Base-by-base conservation (phyloP, 1,140 invertebrate species). In the Babylonia areolata region DNA sequence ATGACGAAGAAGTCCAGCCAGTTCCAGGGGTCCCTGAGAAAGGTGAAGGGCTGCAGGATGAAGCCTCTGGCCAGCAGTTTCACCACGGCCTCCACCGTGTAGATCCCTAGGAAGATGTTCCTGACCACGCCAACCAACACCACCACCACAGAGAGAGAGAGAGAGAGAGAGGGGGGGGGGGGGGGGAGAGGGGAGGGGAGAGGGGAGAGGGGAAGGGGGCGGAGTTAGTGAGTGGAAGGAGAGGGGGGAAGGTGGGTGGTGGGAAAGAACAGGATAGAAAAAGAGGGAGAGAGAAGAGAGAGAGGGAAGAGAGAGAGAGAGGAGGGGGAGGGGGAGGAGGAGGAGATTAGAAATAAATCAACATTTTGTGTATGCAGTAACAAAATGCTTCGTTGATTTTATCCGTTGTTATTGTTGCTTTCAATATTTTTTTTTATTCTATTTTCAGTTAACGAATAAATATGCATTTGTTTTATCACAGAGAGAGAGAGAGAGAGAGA, bases 1-100 rank as follows among this genome's bases (percentile, higher is more conserved):
- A 99, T 99, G 81, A 99, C 98, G 83, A 98, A 96, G 94, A 99
- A 99, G 95, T 99, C 98, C 92, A 99, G 95, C 97, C 98, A 99
- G 95, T 99, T 99, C 98, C 98, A 99, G 12, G 98, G 97, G 95
- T 99, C 99, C 90, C 98, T 95, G 86, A 99, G 95, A 94, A 99
- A 99, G 46, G 98, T 99, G 95, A 98, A 99, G 93, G 98, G 98
- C 94, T 98, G 97, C 84, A 99, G 95, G 92, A 99, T 97, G 94
- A 99, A 98, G 88, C 98, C 98, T 95, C 99, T 98, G 87, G 98
- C 97, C 92, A 98, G 96, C 87, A 97, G 97, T 95, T 99, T 99
- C 91, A 99, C 97, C 92, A 98, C 96, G 96, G 98, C 98, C 96
- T 99, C 98, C 91, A 97, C 96, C 89, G 98, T 98, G 95, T 99